phyloP scores from a whole-genome alignment of 1,140 invertebrate species.

The Druon quercuslanigerum region DNA sequence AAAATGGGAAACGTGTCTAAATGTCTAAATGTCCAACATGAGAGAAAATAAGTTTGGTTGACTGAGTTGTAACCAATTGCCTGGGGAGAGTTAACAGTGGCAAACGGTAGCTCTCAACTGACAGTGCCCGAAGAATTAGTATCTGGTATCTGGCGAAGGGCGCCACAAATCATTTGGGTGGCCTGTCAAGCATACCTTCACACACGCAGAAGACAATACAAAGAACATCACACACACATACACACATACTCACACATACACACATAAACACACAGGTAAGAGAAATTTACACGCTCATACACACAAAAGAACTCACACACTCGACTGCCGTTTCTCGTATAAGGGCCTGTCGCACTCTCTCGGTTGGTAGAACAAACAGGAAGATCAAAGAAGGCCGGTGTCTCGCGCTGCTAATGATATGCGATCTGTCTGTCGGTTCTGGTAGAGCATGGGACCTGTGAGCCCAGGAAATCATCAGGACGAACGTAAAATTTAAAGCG shows the following conservation, averaged over 20 bases:
- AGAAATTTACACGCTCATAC: neutral
- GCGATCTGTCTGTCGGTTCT: conserved; percentile 33
- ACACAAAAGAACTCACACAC: too few species aligned
- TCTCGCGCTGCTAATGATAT: conserved; percentile 38
- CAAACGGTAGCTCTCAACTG: conserved; percentile 55
- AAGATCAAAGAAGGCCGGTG: conserved; percentile 39
- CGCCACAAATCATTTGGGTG: conserved; percentile 58
- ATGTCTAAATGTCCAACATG: neutral
- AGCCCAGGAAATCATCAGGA: neutral
- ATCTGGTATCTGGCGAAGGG: conserved; percentile 55
- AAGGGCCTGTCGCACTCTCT: conserved; percentile 31
- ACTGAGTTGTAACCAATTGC: conserved; percentile 14
- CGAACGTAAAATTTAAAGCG: neutral
- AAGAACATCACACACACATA: neutral
- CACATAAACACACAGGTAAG: neutral
- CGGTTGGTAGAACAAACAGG: conserved; percentile 1
- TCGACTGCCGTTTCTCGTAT: conserved; percentile 15
- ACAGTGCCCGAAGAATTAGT: conserved; percentile 57
- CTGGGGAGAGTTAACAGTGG: conserved; percentile 38
- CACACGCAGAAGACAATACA: too few species aligned
- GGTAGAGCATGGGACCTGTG: neutral
- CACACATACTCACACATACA: too few species aligned
- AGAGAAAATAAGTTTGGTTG: neutral
- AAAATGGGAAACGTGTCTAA: too few species aligned
- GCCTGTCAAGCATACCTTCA: conserved; percentile 49